A percentile compares a stretch with the other conserved stretches of the same genome.
These are phyloP conservation scores for Pipa parva DNA, from an alignment of 2,113 vertebrate genomes.

Conservation along the genomic window DNA sequence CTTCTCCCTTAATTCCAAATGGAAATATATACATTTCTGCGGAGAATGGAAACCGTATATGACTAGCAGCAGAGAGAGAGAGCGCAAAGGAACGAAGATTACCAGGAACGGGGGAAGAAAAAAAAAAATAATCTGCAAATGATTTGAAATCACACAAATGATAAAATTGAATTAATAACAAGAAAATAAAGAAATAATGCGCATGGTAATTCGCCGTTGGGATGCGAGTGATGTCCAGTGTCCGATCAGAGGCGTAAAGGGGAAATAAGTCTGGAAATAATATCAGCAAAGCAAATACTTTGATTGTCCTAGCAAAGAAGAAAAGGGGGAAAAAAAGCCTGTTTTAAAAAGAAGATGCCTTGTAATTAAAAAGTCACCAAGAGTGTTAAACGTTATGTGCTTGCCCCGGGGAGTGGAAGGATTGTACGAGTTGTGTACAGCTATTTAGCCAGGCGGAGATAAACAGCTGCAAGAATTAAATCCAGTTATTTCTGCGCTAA, in stretches of 20 bases:
- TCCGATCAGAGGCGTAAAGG: too few species aligned
- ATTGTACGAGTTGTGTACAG: not conserved
- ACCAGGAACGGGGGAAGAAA: not conserved
- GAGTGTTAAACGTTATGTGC: not conserved
- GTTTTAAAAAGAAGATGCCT: not conserved
- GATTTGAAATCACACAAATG: not conserved
- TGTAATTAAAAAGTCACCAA: not conserved
- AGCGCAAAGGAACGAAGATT: not conserved
- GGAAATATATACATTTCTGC: not conserved
- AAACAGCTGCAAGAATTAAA: not conserved
- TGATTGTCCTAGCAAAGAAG: too few species aligned
- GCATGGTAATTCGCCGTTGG: too few species aligned
- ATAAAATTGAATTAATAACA: not conserved
- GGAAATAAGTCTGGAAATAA: too few species aligned
- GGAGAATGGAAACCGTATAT: not conserved
- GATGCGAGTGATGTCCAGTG: too few species aligned
- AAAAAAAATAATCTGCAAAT: not conserved
- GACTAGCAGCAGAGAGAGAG: not conserved
- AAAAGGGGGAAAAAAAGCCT: too few species aligned
- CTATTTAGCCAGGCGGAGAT: not conserved
- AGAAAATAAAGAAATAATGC: too few species aligned
- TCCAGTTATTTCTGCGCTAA: constrained; percentile 20
- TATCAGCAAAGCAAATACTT: not conserved
- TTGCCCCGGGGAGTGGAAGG: not conserved
- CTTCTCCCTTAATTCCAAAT: not conserved